Evolutionary conservation across 2,888 invertebrate species (phyloP).

Genomic region (Mayetiola destructor): DNA sequence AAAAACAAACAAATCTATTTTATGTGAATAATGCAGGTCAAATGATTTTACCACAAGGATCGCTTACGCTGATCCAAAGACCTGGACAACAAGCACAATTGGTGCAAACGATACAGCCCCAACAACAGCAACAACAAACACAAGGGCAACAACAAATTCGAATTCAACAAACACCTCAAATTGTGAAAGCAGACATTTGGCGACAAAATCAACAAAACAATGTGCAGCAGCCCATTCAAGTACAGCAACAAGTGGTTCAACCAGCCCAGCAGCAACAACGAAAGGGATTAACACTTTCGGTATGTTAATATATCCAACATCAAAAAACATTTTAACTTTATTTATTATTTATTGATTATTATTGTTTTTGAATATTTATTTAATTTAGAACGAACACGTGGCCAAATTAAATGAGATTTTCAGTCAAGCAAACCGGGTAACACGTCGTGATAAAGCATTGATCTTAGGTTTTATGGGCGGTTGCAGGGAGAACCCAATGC

Average conservation of each 20-base stretch:
- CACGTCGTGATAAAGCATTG: constrained; percentile 89
- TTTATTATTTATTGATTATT: neutral
- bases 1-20: no score
- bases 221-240: constrained; percentile 22
- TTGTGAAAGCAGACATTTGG: no score
- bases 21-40: no score
- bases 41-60: constrained; percentile 31
- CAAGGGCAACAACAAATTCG: constrained; percentile 27
- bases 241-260: constrained; percentile 19
- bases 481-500: constrained; percentile 93
- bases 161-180: constrained; percentile 28
- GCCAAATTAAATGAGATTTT: constrained; percentile 96
- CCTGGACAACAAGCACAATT: constrained; percentile 35
- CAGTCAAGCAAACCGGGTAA: constrained; percentile 86
- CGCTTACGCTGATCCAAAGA: constrained; percentile 33
- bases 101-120: constrained; percentile 29
- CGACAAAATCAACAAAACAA: constrained; percentile 26
- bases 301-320: constrained; percentile 20
- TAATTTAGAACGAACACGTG: constrained; percentile 77
- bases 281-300: constrained; percentile 32
- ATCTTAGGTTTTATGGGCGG: constrained; percentile 98
- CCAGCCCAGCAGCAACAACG: constrained; percentile 23
- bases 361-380: neutral
- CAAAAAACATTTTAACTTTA: neutral
- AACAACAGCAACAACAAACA: constrained; percentile 18